phyloP scores from a whole-genome alignment of 1,140 invertebrate species.

The Drosophila setifemur region DNA sequence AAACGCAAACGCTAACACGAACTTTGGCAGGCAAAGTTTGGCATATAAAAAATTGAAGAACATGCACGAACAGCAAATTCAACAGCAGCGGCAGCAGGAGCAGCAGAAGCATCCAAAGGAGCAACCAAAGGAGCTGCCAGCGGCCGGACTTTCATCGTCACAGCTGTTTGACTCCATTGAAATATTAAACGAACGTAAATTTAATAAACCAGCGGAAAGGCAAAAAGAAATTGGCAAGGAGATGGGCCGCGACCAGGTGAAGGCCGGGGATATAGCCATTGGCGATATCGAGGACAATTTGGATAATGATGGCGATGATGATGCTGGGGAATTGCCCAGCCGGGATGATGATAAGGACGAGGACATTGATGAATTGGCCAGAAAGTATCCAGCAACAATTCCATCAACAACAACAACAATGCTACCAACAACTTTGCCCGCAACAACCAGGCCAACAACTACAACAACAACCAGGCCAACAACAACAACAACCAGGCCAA shows the following conservation, averaged over 20 bases:
- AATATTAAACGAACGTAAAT: conserved; percentile 78
- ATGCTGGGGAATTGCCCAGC: conserved; percentile 47
- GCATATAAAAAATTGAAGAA: conserved; percentile 69
- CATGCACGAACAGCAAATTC: conserved; percentile 63
- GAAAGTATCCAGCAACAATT: not conserved
- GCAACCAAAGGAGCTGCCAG: conserved; percentile 20
- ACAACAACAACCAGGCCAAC: not conserved
- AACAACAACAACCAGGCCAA: conserved; percentile 12
- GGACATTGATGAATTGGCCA: conserved; percentile 62
- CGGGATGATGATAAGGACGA: not conserved
- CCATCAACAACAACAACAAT: conserved; percentile 7
- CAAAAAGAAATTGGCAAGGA: too few relatives aligned
- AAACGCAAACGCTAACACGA: too few relatives aligned
- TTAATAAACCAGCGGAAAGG: conserved; percentile 56
- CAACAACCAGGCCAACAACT: not conserved
- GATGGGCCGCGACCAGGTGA: not conserved
- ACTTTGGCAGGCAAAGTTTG: conserved; percentile 66
- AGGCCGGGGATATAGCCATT: conserved; percentile 37
- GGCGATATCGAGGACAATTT: conserved; percentile 72
- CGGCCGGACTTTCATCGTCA: conserved; percentile 14
- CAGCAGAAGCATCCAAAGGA: conserved; percentile 5
- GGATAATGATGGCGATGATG: conserved; percentile 62
- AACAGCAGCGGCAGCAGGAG: conserved; percentile 42
- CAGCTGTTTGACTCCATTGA: conserved; percentile 71
- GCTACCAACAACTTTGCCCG: not conserved